Percentiles rank a stretch among this genome's conserved stretches.
These are phyloP conservation scores for Delphinus delphis DNA, from an alignment of 2,113 vertebrate species.

Conservation along the genomic window DNA sequence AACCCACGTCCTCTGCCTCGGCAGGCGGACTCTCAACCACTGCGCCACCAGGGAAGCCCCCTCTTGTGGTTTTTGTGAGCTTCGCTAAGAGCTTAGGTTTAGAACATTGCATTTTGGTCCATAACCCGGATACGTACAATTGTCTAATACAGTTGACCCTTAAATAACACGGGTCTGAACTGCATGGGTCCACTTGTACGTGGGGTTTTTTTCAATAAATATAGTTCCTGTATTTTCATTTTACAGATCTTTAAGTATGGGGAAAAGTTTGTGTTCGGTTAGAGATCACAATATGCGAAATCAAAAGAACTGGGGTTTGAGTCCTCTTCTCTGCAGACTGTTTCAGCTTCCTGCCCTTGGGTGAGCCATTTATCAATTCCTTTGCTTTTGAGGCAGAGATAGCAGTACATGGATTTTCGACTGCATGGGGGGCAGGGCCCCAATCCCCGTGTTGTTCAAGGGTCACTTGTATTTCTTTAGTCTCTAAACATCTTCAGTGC, in stretches of 20 bases:
- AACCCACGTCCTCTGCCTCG: rapidly evolving
- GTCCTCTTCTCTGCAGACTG: background rate
- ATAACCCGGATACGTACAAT: background rate
- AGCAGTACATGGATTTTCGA: background rate
- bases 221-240: background rate
- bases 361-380: background rate
- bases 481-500: background rate
- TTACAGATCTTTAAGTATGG: background rate
- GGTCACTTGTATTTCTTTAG: background rate
- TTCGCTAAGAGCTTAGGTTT: background rate
- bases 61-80: background rate
- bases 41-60: too few species aligned
- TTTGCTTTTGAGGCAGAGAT: background rate
- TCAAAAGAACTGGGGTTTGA: background rate
- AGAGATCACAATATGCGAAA: background rate
- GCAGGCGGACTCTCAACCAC: too few species aligned
- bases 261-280: background rate
- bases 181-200: background rate
- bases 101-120: background rate
- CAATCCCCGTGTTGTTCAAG: background rate
- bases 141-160: background rate
- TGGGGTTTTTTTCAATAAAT: background rate
- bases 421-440: background rate
- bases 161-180: background rate
- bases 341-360: background rate